Evolutionary conservation across 2,113 vertebrate genomes (phyloP).

Genomic region (Heliornis fulica): DNA sequence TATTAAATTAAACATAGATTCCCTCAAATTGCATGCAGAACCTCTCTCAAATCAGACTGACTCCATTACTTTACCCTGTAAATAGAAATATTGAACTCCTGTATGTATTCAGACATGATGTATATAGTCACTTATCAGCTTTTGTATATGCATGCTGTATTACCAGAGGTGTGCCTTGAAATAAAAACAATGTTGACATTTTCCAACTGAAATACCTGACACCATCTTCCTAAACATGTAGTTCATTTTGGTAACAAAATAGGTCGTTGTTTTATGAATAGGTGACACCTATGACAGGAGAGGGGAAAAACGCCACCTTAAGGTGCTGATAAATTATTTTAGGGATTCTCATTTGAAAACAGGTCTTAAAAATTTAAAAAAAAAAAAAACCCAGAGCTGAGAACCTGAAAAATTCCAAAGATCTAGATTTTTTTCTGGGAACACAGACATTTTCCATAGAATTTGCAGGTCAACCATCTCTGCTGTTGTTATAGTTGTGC

Average conservation of each 20-base stretch:
- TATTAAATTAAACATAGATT: slow-evolving; percentile 70
- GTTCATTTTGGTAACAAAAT: not conserved
- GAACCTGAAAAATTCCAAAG: not conserved
- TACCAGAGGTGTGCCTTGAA: not conserved
- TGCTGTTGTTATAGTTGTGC: not conserved
- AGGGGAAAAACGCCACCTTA: not conserved
- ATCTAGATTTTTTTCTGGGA: not conserved
- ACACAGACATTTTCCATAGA: not conserved
- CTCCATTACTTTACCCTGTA: slow-evolving; percentile 44
- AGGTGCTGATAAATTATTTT: not conserved
- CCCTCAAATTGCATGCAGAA: slow-evolving; percentile 52
- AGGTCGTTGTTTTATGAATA: not conserved
- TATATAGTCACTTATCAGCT: slow-evolving; percentile 1
- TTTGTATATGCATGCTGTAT: slow-evolving; percentile 15
- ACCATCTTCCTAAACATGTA: not conserved
- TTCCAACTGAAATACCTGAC: not conserved
- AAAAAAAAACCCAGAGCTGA: not conserved
- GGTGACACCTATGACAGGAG: not conserved
- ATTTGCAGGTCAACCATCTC: not conserved
- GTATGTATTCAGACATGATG: slow-evolving; percentile 5
- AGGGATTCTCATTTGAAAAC: not conserved
- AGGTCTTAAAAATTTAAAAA: not conserved
- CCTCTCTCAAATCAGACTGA: slow-evolving; percentile 8
- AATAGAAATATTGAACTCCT: slow-evolving; percentile 60
- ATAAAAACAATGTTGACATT: not conserved